Percentiles rank a stretch among this genome's conserved stretches.
Evolutionary conservation across 2,113 vertebrate species (phyloP).

Genomic region (Rhineura floridana): DNA sequence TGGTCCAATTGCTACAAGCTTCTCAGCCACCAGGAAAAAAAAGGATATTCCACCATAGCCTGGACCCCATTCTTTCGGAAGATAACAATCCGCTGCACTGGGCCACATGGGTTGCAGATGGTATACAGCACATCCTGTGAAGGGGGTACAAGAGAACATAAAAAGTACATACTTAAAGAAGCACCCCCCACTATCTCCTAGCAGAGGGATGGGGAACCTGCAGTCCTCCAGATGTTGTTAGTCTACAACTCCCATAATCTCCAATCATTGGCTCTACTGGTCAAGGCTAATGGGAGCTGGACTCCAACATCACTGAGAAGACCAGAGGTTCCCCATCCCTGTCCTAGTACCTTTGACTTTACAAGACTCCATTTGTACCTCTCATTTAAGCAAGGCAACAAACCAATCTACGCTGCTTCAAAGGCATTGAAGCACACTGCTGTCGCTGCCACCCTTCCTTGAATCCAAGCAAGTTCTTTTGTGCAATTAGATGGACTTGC

Average conservation of each 20-base stretch:
- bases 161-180: background rate
- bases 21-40: background rate
- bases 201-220: too few relatives aligned
- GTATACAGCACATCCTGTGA: slow-evolving; percentile 93
- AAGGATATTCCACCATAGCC: slow-evolving; percentile 99
- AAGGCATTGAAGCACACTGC: background rate
- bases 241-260: too few relatives aligned
- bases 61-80: slow-evolving; percentile 97
- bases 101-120: slow-evolving; percentile 95
- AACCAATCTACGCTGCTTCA: background rate
- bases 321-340: too few relatives aligned
- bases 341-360: background rate
- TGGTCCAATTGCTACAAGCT: background rate
- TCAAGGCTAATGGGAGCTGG: too few relatives aligned
- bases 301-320: too few relatives aligned
- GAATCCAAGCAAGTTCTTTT: background rate
- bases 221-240: too few relatives aligned
- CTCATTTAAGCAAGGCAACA: background rate
- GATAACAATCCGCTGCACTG: slow-evolving; percentile 95
- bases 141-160: background rate
- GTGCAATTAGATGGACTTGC: background rate
- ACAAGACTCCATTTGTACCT: background rate
- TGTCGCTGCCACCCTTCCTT: background rate
- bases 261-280: too few relatives aligned
- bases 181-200: too few relatives aligned